A percentile compares a stretch with the other conserved stretches of the same genome.
phyloP scores from a whole-genome alignment of 2,888 invertebrate genomes.

The Tridacna gigas region DNA sequence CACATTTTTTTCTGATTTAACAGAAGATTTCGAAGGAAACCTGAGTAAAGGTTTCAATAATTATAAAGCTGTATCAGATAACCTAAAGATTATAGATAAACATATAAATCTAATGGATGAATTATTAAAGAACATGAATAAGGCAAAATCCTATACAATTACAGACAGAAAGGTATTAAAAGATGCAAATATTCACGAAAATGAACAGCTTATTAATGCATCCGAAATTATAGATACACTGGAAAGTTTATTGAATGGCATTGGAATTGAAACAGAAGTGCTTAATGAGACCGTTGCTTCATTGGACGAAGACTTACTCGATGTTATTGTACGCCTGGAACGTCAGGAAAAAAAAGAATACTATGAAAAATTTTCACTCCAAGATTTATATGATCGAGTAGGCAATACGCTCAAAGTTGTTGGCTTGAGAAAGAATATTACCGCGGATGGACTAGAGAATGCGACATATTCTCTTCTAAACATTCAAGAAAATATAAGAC shows the following conservation, averaged over 20 bases:
- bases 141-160: not conserved
- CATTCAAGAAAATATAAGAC: not conserved
- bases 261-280: not conserved
- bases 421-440: too few relatives aligned
- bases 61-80: not conserved
- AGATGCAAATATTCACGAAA: not conserved
- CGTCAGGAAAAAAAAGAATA: conserved; percentile 41
- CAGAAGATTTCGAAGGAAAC: not conserved
- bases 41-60: not conserved
- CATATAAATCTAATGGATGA: not conserved
- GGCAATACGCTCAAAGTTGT: not conserved
- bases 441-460: not conserved
- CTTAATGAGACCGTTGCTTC: not conserved
- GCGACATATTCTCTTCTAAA: not conserved
- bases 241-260: not conserved
- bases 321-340: not conserved
- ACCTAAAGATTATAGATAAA: not conserved
- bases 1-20: not conserved
- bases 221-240: not conserved
- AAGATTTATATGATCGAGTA: not conserved
- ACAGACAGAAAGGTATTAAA: not conserved
- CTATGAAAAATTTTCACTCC: conserved; percentile 3
- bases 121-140: not conserved
- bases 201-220: not conserved
- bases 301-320: not conserved